Conservation (phyloP, 2,113 vertebrate genomes). For the Atrichornis clamosus region DNA sequence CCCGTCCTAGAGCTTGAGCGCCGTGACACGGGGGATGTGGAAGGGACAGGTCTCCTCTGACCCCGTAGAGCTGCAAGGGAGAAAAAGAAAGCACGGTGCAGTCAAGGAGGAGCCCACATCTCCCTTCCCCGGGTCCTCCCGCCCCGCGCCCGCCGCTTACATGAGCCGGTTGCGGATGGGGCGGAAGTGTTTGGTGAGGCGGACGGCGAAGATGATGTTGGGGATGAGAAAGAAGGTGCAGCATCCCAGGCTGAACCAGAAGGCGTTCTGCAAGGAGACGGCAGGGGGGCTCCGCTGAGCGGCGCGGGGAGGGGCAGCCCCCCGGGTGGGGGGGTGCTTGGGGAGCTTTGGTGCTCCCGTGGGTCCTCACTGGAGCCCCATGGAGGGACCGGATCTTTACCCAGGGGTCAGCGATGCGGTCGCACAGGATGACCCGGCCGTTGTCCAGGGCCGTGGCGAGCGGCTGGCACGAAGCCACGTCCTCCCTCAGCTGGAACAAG, state of each 20-base stretch:
- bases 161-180: constrained; percentile 74
- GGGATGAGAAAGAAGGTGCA: constrained; percentile 88
- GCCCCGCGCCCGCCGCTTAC: not conserved
- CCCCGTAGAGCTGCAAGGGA: constrained; percentile 62
- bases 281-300: rapidly evolving
- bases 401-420: constrained; percentile 77
- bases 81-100: not conserved
- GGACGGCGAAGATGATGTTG: constrained; percentile 86
- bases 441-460: constrained; percentile 74
- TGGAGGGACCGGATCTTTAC: constrained; percentile 1
- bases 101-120: not conserved
- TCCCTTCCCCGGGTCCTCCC: not conserved
- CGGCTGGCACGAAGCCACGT: constrained; percentile 74
- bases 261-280: constrained; percentile 82
- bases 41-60: constrained; percentile 79
- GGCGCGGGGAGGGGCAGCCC: rapidly evolving
- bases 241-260: constrained; percentile 93
- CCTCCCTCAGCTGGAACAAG: constrained; percentile 69
- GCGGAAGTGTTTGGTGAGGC: constrained; percentile 87
- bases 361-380: rapidly evolving
- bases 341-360: not conserved
- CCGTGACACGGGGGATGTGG: constrained; percentile 75
- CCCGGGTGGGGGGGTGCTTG: not conserved
- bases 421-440: constrained; percentile 71
- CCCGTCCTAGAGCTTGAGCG: constrained; percentile 60